These are phyloP conservation scores for Tapirus indicus DNA, from an alignment of 2,797 vertebrate genomes.

Conservation along the genomic window DNA sequence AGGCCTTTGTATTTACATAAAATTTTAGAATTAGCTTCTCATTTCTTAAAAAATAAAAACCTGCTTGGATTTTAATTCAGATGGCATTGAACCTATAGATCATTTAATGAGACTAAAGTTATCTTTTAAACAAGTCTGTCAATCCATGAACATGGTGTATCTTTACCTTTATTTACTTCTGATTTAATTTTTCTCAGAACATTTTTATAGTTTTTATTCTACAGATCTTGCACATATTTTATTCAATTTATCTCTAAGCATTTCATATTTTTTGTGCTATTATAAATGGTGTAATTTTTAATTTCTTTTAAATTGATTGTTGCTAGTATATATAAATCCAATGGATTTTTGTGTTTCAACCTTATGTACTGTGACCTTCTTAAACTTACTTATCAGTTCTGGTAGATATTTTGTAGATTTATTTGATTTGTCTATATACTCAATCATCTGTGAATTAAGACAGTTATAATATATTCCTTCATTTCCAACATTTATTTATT, in stretches of 20 bases:
- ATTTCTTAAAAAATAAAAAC: not conserved
- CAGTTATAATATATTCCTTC: not conserved
- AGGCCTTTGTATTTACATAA: not conserved
- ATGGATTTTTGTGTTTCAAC: constrained; percentile 6
- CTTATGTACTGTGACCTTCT: not conserved
- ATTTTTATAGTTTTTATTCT: not conserved
- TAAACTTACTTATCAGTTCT: not conserved
- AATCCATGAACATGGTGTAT: not conserved
- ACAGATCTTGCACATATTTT: not conserved
- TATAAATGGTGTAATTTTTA: not conserved
- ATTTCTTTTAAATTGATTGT: not conserved
- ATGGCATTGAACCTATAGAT: not conserved
- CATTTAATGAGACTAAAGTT: not conserved
- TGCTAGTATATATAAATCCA: not conserved
- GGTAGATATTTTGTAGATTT: not conserved
- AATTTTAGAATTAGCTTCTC: not conserved
- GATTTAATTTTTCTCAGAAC: not conserved
- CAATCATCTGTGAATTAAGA: not conserved
- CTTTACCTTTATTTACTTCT: not conserved
- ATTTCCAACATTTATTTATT: constrained; percentile 1
- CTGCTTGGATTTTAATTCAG: not conserved
- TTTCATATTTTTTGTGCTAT: not conserved
- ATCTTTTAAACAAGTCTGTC: not conserved
- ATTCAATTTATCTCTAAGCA: not conserved
- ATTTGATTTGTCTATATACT: not conserved